Evolutionary conservation across 2,113 vertebrate species (phyloP), one percentile per base, ranked within the genome.

Genomic region (Oreochromis spilurus): DNA sequence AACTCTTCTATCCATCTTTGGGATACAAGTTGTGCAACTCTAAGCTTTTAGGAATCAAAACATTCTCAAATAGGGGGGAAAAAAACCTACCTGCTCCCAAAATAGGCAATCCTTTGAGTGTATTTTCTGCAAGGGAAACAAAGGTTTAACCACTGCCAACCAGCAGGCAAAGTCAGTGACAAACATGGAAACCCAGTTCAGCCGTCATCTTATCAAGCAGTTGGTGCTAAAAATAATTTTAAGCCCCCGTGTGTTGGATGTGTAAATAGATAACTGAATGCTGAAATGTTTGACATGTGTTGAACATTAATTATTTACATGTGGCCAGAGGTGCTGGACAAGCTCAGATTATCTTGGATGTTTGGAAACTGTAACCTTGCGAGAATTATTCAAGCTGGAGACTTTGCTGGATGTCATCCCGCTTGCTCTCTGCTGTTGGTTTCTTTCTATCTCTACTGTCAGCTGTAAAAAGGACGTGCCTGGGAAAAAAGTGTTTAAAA

Each of bases 61-160:
- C 43, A 75, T 29, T 75, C 43, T 75, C 40, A 29, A 75, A 75
- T 31, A 5, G 3, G 24, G 4, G 36, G 38, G 1, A 0, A 0
- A 3, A 7, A 29, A 45, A 2, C 21, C 11, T 26, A 50, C 70
- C 24, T 19, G 70, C 70, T 77, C 45, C 26, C 45, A 52, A 17
- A 77, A 50, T 50, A 77, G 72, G 72, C 72, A 77, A n/a, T 50
- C 26, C 45, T 19, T 52, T 2, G 45, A 50, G 24, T 9, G 43
- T 77, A 77, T 50, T 77, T 77, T 77, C 72, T n/a, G 45, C 72
- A 31, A 50, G 16, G 45, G 9, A 77, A 77, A 77, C 40, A 50
- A 77, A 50, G 70, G 26, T 77, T 77, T 50, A 50, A 50, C 43
- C 4, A 4, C 45, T 77, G 70, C 24, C 16, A 75, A 75, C 2